Percentiles rank a stretch among this genome's conserved stretches.
Conservation (phyloP, 1,140 invertebrate genomes). For the Drosophila dunni region DNA sequence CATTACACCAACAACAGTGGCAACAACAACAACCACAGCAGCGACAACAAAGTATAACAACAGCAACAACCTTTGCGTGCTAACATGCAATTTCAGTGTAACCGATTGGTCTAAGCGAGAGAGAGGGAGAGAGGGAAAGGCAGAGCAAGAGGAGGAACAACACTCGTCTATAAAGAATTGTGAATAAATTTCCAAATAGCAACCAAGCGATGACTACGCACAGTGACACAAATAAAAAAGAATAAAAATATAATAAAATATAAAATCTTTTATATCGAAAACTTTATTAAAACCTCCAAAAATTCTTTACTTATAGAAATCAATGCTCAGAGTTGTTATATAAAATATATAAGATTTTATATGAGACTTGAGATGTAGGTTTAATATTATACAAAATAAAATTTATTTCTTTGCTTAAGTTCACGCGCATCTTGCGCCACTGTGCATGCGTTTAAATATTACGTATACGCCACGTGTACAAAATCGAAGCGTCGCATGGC, state of each 20-base stretch:
- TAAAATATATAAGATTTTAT: no score
- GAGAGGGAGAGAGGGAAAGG: not conserved
- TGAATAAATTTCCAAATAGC: slow-evolving; percentile 74
- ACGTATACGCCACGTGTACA: slow-evolving; percentile 68
- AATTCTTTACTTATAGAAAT: no score
- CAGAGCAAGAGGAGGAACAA: slow-evolving; percentile 38
- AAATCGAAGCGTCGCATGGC: slow-evolving; percentile 46
- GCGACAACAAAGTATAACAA: slow-evolving; percentile 47
- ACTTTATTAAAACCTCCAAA: no score
- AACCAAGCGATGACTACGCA: slow-evolving; percentile 52
- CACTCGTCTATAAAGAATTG: slow-evolving; percentile 79
- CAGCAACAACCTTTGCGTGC: slow-evolving; percentile 71
- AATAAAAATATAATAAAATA: not conserved
- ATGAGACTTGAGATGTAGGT: no score
- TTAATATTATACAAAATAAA: no score
- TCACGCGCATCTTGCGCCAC: slow-evolving; percentile 16
- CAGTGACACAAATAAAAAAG: slow-evolving; percentile 29
- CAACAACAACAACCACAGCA: slow-evolving; percentile 43
- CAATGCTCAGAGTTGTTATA: no score
- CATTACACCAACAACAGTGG: slow-evolving; percentile 73
- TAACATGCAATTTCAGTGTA: slow-evolving; percentile 79
- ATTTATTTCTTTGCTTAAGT: no score
- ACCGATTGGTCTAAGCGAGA: slow-evolving; percentile 18
- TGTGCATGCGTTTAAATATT: slow-evolving; percentile 54
- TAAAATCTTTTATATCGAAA: no score